Conservation (phyloP, 2,113 vertebrate species). For the Ailurus styani region DNA sequence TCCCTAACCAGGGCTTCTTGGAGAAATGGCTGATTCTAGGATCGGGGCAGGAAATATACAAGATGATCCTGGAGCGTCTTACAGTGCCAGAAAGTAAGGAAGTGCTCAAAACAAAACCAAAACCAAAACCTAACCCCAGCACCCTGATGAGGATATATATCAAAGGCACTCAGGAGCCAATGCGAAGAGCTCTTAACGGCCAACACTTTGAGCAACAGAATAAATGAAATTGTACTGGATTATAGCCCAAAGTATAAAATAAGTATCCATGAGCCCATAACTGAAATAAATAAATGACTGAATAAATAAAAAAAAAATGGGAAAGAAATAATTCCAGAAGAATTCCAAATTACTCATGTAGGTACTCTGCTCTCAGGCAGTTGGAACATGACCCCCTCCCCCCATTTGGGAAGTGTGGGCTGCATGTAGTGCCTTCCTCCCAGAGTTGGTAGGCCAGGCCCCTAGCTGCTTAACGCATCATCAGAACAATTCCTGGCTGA, state of each 20-base stretch:
- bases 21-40: neutral
- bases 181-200: neutral
- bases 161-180: neutral
- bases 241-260: neutral
- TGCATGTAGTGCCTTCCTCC: neutral
- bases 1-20: neutral
- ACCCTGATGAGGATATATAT: accelerated
- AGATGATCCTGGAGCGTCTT: neutral
- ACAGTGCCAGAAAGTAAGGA: neutral
- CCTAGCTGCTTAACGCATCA: neutral
- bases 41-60: neutral
- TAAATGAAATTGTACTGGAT: neutral
- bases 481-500: neutral
- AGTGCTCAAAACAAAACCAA: neutral
- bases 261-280: neutral
- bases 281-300: neutral
- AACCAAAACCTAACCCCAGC: neutral
- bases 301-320: neutral
- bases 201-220: no score
- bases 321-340: neutral
- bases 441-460: neutral
- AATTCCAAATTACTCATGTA: neutral
- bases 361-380: no score
- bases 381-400: no score
- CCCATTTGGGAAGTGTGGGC: neutral